Conservation (phyloP, 2,113 vertebrate species). For the Platysternon megacephalum region DNA sequence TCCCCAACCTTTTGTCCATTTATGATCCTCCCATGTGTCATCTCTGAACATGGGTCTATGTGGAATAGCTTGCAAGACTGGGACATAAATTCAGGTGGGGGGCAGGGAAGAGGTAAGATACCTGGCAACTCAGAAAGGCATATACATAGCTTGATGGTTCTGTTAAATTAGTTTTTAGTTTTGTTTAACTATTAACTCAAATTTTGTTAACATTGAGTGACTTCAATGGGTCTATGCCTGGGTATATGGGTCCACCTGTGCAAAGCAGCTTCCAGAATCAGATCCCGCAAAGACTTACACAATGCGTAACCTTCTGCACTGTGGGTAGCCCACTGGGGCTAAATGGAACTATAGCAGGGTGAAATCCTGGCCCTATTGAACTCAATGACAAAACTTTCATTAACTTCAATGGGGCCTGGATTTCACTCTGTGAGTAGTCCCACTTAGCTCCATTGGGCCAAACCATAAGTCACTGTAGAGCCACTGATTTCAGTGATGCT, state of each 20-base stretch:
- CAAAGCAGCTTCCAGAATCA: not conserved
- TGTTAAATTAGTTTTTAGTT: not conserved
- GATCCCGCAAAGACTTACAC: not conserved
- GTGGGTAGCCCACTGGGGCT: not conserved
- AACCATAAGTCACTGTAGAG: not conserved
- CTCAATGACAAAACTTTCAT: not conserved
- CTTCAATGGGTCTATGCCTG: not conserved
- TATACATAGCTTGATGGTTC: not conserved
- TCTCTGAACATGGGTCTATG: not conserved
- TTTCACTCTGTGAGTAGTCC: not conserved
- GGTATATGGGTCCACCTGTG: too few relatives aligned
- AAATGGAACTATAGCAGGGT: not conserved
- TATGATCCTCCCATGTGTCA: not conserved
- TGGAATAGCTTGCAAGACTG: not conserved
- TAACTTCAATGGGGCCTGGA: not conserved
- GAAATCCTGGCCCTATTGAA: not conserved
- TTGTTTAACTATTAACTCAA: not conserved
- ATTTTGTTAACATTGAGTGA: not conserved
- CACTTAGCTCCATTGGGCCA: not conserved
- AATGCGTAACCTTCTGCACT: not conserved
- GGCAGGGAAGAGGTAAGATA: not conserved
- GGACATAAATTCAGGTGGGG: not conserved
- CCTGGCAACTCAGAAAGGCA: not conserved
- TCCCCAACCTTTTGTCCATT: not conserved
- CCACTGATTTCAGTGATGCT: not conserved